These are phyloP conservation scores for Sipha maydis DNA, from an alignment of 2,888 invertebrate genomes.

Conservation along the genomic window DNA sequence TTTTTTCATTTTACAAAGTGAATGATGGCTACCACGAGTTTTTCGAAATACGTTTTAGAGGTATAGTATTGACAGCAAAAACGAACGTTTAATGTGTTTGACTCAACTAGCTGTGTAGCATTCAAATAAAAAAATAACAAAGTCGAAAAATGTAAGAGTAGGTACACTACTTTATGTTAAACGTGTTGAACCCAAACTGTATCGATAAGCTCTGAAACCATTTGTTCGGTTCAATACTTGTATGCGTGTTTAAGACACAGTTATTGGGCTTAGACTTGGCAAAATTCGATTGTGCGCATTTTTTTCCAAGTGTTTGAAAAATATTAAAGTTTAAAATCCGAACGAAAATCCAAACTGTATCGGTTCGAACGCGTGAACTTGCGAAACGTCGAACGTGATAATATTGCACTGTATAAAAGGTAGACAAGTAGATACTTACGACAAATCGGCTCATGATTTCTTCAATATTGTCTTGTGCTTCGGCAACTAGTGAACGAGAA, in stretches of 20 bases:
- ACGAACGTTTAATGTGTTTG: no score
- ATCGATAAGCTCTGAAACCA: no score
- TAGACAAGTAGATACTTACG: constrained; percentile 13
- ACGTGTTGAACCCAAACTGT: no score
- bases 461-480: constrained; percentile 49
- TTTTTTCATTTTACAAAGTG: no score
- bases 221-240: no score
- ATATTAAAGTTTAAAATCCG: background rate
- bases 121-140: no score
- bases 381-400: background rate
- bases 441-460: constrained; percentile 59
- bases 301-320: background rate
- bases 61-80: no score
- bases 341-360: background rate
- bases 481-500: constrained; percentile 41
- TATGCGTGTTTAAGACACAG: background rate
- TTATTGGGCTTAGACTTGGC: background rate
- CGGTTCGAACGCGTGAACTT: background rate
- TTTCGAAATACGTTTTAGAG: no score
- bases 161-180: no score
- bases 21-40: no score
- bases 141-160: no score
- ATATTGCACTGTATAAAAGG: background rate
- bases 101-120: no score
- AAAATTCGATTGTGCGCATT: background rate